phyloP scores from a whole-genome alignment of 2,797 vertebrate species.

The Paratrypauchen microcephalus region DNA sequence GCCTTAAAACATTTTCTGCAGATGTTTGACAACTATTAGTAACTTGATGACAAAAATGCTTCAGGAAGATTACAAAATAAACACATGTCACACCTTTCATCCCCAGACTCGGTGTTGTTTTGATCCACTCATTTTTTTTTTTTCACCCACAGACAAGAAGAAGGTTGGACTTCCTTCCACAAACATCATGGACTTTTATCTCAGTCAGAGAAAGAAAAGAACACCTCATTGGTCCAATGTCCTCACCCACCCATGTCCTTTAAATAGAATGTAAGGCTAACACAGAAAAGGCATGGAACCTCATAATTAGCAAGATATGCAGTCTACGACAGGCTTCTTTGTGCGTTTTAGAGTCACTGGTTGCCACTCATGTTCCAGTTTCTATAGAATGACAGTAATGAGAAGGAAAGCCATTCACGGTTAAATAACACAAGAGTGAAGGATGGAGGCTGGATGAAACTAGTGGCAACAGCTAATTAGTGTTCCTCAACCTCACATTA shows the following conservation, averaged over 20 bases:
- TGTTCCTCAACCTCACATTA: conserved; percentile 38
- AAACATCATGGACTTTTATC: conserved; percentile 2
- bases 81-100: no score
- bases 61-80: no score
- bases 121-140: conserved; percentile 19
- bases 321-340: not conserved
- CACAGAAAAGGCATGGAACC: not conserved
- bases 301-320: not conserved
- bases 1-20: no score
- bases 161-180: not conserved
- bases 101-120: no score
- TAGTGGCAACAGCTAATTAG: conserved; percentile 42
- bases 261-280: not conserved
- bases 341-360: conserved; percentile 4
- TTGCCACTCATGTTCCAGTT: conserved; percentile 27
- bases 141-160: conserved; percentile 8
- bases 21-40: no score
- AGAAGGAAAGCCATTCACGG: conserved; percentile 15
- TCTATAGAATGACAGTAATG: conserved; percentile 26
- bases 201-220: conserved; percentile 15
- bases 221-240: conserved; percentile 22
- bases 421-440: conserved; percentile 25
- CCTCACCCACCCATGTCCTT: not conserved
- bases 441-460: conserved; percentile 31
- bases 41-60: no score